A percentile compares a stretch with the other conserved stretches of the same genome.
Evolutionary conservation across 2,113 vertebrate species (phyloP).

Genomic region (Microcebus murinus): DNA sequence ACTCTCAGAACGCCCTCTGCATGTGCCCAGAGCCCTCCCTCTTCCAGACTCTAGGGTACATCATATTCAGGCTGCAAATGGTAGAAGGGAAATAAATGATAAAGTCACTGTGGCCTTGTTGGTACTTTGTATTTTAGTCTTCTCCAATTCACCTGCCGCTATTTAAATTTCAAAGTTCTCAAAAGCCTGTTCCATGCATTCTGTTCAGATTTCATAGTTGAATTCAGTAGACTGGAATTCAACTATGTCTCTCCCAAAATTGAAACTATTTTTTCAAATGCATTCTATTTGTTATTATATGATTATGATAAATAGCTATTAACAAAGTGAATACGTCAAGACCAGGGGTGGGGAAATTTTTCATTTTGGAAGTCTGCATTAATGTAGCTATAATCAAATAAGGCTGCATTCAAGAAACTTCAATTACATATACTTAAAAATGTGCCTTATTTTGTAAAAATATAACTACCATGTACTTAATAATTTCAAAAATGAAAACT

Average conservation of each 20-base stretch:
- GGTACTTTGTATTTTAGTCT: neutral
- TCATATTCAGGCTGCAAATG: neutral
- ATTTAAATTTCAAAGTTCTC: neutral
- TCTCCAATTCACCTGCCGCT: neutral
- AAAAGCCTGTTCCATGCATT: neutral
- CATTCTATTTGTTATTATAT: slow-evolving; percentile 38
- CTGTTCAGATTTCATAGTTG: neutral
- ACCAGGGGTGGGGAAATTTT: too few species aligned
- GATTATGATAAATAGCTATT: neutral
- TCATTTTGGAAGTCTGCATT: too few species aligned
- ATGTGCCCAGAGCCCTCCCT: neutral
- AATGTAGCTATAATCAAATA: too few species aligned
- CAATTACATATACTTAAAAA: too few species aligned
- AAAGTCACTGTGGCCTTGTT: neutral
- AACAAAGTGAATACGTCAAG: slow-evolving; percentile 39
- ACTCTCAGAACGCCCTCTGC: neutral
- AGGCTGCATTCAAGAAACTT: too few species aligned
- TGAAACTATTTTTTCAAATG: neutral
- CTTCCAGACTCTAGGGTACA: neutral
- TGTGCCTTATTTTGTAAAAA: too few species aligned
- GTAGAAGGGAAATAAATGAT: neutral
- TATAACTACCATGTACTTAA: too few species aligned
- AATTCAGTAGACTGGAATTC: neutral
- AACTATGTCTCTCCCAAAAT: neutral
- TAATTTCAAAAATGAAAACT: too few species aligned